Evolutionary conservation across 2,797 vertebrate genomes (phyloP), one percentile per base, ranked within the genome.

Genomic region (Ceryle rudis): DNA sequence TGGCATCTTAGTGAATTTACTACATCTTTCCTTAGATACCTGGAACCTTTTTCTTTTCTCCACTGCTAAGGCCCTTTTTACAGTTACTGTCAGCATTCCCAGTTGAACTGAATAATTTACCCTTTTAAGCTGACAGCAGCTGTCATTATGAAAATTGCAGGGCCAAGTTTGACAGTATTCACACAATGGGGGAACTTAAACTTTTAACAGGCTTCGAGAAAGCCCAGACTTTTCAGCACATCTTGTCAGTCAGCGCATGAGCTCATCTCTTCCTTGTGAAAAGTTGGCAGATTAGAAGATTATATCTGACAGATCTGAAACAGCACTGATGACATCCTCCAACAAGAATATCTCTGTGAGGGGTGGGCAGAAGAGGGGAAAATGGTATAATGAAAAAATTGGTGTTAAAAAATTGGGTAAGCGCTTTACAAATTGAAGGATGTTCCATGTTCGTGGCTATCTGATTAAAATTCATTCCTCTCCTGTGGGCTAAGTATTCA

Each of bases 221-320:
- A 97, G 91, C 97, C 96, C 86, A 80, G 97, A 95, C 92, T 98
- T 97, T 80, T 97, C 97, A 94, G 74, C 90, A 90, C 94, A n/a
- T 93, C 95, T 96, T 98, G 97, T 97, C 97, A 98, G 90, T 60
- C 70, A 90, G 79, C 93, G 95, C 96, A 91, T 83, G 97, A 98
- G 96, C 97, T 98, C 97, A 96, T 97, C 95, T 93, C 94, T 86
- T 95, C 95, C 95, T 93, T 49, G 86, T 52, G 96, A 96, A 93
- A 90, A 95, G 77, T 69, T 98, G 98, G 96, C 97, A 98, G 96
- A 97, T 98, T 79, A 96, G 96, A 95, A 98, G 96, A 98, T 98
- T 96, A 96, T 87, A 97, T 96, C 93, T 98, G 97, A 98, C 97
- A 98, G 97, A 97, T 97, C 96, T 94, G 97, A 98, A 98, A 95